Base-by-base conservation (phyloP, 2,797 vertebrate genomes). In the Thripadectes ignobilis region DNA sequence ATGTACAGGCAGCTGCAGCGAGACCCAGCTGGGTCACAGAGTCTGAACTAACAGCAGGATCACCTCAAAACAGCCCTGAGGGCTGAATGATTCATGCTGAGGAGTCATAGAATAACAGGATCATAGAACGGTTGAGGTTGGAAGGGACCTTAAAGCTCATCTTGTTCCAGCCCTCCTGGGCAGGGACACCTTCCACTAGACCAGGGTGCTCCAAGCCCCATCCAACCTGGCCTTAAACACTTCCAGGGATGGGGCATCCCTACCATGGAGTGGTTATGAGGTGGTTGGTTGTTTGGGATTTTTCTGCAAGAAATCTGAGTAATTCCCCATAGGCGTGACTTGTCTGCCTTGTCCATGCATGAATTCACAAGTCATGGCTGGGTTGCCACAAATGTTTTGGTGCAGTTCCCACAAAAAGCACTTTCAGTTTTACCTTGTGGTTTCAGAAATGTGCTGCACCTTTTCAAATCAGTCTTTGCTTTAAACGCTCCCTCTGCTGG, bases 401-500 rank as follows among this genome's bases (percentile, higher is more conserved):
- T 21, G 27, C 34, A 14, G 27, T 59, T 93, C 59, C 59, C 11
- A 7, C 29, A 21, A 6, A 5, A 0, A 59, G 34, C 0, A 17
- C 12, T 62, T 65, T 54, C 3, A 0, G 30, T 11, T 43, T 52
- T 29, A 7, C 1, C 4, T 5, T 0, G 5, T 5, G 27, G 8
- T 30, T 61, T 59, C 2, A 26, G 7, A 54, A 79, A 67, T 1
- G 5, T 10, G 46, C 34, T 2, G 54, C 57, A 27, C 10, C 8
- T 58, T 74, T 52, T 23, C 43, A 6, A 68, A 11, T 1, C 1
- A 34, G 58, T 13, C 29, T 32, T 34, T 21, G 63, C 66, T 83
- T 87, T 73, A 38, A 41, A 61, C 5, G 61, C 94, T 90, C 96
- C 96, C 94, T 96, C 96, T 97, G 96, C 92, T 87, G 96, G 94